A percentile compares a stretch with the other conserved stretches of the same genome.
Evolutionary conservation across 2,797 vertebrate genomes (phyloP).

Genomic region (Morelia viridis): DNA sequence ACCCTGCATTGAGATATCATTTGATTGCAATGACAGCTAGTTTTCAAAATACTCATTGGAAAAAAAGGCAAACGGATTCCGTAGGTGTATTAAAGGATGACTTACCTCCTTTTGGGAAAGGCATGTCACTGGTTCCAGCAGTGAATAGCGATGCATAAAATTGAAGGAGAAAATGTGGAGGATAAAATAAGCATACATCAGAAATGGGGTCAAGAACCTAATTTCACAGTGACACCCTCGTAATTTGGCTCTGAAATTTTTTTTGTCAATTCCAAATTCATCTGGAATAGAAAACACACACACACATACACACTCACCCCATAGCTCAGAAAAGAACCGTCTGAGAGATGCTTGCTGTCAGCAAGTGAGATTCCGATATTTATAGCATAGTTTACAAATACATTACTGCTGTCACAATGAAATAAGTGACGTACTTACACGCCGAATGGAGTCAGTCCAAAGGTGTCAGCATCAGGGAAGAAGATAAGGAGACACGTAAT

Average conservation of each 20-base stretch:
- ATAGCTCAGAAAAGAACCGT: conserved; percentile 82
- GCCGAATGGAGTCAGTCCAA: conserved; percentile 87
- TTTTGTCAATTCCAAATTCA: conserved; percentile 98
- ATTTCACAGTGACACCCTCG: conserved; percentile 98
- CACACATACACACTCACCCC: conserved; percentile 19
- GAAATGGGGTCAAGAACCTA: conserved; percentile 98
- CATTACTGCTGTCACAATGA: conserved; percentile 99
- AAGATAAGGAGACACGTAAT: conserved; percentile 99
- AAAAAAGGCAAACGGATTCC: conserved; percentile 86
- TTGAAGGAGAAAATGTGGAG: conserved; percentile 92
- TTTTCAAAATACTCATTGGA: conserved; percentile 95
- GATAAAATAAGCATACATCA: conserved; percentile 97
- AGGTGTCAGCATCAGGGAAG: conserved; percentile 89
- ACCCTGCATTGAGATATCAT: conserved; percentile 82
- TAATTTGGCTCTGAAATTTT: conserved; percentile 98
- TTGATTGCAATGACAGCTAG: conserved; percentile 89
- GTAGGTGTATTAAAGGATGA: conserved; percentile 96
- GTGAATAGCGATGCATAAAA: conserved; percentile 90
- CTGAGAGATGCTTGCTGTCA: conserved; percentile 86
- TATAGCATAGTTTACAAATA: conserved; percentile 99
- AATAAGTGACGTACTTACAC: conserved; percentile 99
- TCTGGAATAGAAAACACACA: conserved; percentile 78
- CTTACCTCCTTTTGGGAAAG: conserved; percentile 88
- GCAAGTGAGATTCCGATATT: conserved; percentile 96
- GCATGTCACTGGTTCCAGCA: conserved; percentile 83